These are phyloP conservation scores for Scaptomyza graminum DNA, from an alignment of 1,140 invertebrate genomes.

Conservation along the genomic window DNA sequence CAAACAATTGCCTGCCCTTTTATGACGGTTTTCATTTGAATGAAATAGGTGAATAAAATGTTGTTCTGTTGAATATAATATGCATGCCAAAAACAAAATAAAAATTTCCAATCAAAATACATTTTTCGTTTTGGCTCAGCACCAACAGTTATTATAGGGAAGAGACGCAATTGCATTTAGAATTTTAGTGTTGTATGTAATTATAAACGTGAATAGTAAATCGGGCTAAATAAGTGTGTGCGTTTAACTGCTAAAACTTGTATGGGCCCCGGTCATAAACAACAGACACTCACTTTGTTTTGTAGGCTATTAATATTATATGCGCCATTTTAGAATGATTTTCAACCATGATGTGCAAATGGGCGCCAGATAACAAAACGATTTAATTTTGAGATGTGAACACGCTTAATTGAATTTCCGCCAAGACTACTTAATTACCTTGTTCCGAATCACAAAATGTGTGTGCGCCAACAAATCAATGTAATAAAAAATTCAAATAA, in stretches of 20 bases:
- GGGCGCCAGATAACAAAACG: constrained; percentile 61
- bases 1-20: not conserved
- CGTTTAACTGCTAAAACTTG: constrained; percentile 64
- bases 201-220: constrained; percentile 44
- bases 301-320: constrained; percentile 71
- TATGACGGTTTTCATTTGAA: not conserved
- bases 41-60: not conserved
- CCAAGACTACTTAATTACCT: constrained; percentile 66
- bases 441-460: constrained; percentile 64
- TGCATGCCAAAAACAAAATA: not conserved
- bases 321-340: constrained; percentile 77
- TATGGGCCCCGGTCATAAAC: constrained; percentile 60
- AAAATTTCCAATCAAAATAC: constrained; percentile 14
- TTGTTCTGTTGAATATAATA: not conserved
- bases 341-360: constrained; percentile 75
- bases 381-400: constrained; percentile 75
- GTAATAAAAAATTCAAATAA: constrained; percentile 45
- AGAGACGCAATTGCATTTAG: constrained; percentile 31
- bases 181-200: constrained; percentile 59
- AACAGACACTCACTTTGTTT: constrained; percentile 48
- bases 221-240: constrained; percentile 6
- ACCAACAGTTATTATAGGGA: constrained; percentile 20
- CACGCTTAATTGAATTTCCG: constrained; percentile 74
- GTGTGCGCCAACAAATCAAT: constrained; percentile 58
- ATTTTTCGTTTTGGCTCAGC: constrained; percentile 36